Conservation (phyloP, 2,888 invertebrate genomes). For the Nephrotoma flavescens region DNA sequence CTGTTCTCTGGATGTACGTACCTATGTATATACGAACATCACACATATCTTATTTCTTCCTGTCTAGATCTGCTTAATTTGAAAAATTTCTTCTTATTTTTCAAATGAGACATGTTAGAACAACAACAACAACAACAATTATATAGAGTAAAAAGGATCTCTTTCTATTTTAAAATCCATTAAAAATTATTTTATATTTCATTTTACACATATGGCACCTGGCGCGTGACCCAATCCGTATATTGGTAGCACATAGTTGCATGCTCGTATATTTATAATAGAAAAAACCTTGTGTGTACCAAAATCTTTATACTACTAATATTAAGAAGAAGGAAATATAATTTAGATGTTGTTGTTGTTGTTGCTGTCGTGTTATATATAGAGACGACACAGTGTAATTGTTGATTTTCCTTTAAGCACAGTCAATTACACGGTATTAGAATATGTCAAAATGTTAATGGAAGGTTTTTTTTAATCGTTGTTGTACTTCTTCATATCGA, state of each 20-base stretch:
- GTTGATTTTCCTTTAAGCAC: neutral
- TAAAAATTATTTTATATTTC: neutral
- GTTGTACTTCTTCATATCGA: neutral
- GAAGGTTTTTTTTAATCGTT: neutral
- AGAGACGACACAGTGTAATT: neutral
- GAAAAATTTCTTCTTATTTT: neutral
- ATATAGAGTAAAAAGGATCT: neutral
- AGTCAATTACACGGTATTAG: neutral
- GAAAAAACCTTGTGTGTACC: neutral
- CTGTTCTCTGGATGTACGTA: neutral
- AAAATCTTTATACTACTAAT: neutral
- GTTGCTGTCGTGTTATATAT: neutral
- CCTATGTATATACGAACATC: neutral
- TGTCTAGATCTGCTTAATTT: neutral
- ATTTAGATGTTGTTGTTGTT: neutral
- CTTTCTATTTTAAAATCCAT: neutral
- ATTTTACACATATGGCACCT: constrained; percentile 2
- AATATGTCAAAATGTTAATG: neutral
- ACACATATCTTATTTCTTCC: neutral
- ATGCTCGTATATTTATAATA: neutral
- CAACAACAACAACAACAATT: neutral
- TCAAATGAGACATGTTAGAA: neutral
- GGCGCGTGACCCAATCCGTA: neutral
- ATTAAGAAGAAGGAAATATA: neutral
- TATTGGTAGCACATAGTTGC: neutral